phyloP scores from a whole-genome alignment of 2,113 vertebrate species.

The Brachypodius melanocephalos region DNA sequence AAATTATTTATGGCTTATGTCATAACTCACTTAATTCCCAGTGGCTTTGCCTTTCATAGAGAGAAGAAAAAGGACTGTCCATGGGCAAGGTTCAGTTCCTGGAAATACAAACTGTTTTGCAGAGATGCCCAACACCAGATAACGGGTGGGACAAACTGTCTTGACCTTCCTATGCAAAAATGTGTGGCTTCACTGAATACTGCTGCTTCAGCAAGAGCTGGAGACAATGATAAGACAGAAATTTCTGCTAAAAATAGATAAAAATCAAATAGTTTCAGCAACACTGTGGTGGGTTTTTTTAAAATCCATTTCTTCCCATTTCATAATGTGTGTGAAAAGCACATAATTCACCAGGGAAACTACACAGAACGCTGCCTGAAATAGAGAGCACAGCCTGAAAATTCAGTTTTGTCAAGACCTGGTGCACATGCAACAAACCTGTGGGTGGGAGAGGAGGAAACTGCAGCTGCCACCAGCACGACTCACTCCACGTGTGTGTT shows the following conservation, averaged over 20 bases:
- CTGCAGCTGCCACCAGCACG: neutral
- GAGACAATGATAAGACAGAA: neutral
- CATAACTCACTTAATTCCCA: neutral
- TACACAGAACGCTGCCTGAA: fast-evolving
- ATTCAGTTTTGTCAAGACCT: neutral
- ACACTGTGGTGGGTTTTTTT: neutral
- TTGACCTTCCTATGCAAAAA: neutral
- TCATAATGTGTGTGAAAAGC: neutral
- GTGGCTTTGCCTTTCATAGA: neutral
- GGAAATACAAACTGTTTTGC: neutral
- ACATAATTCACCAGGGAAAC: neutral
- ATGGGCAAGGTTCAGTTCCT: neutral
- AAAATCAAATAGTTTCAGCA: neutral
- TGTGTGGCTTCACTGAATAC: fast-evolving
- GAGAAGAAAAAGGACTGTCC: neutral
- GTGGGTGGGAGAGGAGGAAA: neutral
- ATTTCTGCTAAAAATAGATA: constrained; percentile 14
- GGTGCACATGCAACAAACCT: neutral
- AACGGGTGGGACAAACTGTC: neutral
- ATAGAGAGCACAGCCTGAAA: neutral
- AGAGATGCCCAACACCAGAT: neutral
- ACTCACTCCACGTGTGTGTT: fast-evolving
- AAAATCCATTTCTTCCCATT: neutral
- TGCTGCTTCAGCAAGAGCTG: neutral
- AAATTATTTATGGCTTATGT: neutral